Evolutionary conservation across 1,140 invertebrate species (phyloP), one percentile per base, ranked within the genome.

Genomic region (Dryas iulia): DNA sequence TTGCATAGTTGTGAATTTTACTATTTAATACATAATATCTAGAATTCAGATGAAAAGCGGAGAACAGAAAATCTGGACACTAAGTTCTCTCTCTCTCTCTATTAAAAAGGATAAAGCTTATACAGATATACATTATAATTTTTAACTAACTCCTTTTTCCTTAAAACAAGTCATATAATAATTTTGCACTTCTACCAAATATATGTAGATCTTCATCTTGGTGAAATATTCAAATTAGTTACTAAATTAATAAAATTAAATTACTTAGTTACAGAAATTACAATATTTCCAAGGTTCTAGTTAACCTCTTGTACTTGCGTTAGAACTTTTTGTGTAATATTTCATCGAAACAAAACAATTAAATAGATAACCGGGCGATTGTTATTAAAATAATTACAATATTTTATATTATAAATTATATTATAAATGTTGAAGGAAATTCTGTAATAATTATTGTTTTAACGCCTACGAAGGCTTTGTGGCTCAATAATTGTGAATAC

Each of bases 311-410:
- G 33, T 47, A 31, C 30, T 31, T 31, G 30, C 30, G 30, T 7
- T 31, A 31, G 8, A 4, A 31, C 30, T 10, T 31, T 31, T 4
- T 47, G 39, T 47, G 39, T 47, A 47, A 47, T 21, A 47, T 18
- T 47, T 47, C 39, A 47, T 47, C 14, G 39, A 47, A 47, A 47
- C 18, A 47, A 47, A 47, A 47, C 39, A 21, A 47, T 47, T 47
- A 47, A 47, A 47, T 47, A 47, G 39, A 47, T 47, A 47, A 47
- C 18, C 39, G 18, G 18, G 7, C 39, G 8, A 21, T 21, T 47
- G 7, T 47, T 47, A 14, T 47, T 18, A 47, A 18, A 21, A 47
- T 3, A 47, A 47, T 47, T 47, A 21, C 14, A 47, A 47, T 47
- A 47, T 47, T n/a, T 58, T 58, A 28, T 28, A 24, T 58, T 18